Percentiles rank a stretch among this genome's conserved stretches.
phyloP scores from a whole-genome alignment of 2,797 vertebrate genomes.

The Rhabdomys pumilio region DNA sequence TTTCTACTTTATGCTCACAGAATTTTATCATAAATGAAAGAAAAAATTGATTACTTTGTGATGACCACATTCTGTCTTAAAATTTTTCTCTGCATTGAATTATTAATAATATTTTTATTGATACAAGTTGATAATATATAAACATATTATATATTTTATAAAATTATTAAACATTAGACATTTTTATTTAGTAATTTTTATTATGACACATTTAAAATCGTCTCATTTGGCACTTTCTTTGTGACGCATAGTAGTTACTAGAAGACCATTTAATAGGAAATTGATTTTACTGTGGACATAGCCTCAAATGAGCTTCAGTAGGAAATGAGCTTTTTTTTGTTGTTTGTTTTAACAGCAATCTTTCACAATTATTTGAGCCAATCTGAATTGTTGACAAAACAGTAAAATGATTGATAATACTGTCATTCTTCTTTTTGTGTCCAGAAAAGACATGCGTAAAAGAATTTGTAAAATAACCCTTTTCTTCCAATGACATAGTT shows the following conservation, averaged over 20 bases:
- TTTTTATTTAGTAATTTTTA: not conserved
- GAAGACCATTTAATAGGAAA: not conserved
- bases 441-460: conserved; percentile 41
- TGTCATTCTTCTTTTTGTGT: conserved; percentile 18
- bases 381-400: conserved; percentile 42
- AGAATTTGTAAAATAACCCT: conserved; percentile 35
- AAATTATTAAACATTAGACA: not conserved
- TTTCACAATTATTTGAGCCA: conserved; percentile 38
- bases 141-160: conserved; percentile 36
- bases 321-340: not conserved
- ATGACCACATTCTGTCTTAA: not conserved
- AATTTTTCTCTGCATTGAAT: not conserved
- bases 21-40: conserved; percentile 11
- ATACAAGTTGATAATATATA: not conserved
- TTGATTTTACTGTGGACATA: not conserved
- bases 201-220: conserved; percentile 20
- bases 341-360: conserved; percentile 1
- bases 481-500: not conserved
- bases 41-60: conserved; percentile 34
- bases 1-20: not conserved
- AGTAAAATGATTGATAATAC: not conserved
- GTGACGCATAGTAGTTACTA: not conserved
- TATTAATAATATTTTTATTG: conserved; percentile 21
- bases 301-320: not conserved
- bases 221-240: not conserved